Percentiles rank a stretch among this genome's conserved stretches.
Evolutionary conservation across 2,888 invertebrate genomes (phyloP).

Genomic region (Aethes cnicana): DNA sequence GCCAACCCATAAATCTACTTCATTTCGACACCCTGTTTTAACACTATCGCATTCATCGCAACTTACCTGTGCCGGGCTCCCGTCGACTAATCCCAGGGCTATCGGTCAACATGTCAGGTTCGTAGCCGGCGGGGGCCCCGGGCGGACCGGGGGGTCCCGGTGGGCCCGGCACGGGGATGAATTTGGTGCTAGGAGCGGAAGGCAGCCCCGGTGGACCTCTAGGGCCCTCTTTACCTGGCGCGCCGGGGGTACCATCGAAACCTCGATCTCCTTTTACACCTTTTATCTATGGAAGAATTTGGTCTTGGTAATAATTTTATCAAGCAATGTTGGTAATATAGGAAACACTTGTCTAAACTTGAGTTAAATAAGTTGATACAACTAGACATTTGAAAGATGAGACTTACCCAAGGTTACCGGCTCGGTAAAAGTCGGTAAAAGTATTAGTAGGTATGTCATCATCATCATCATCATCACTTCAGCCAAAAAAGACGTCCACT

Average conservation of each 20-base stretch:
- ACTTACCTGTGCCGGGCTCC: constrained; percentile 57
- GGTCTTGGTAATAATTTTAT: too few species aligned
- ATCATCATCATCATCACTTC: too few species aligned
- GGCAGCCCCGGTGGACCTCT: constrained; percentile 86
- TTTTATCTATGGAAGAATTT: constrained; percentile 64
- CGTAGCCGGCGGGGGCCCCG: constrained; percentile 50
- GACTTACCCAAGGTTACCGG: too few species aligned
- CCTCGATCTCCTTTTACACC: constrained; percentile 89
- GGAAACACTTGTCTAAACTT: too few species aligned
- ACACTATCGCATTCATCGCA: constrained; percentile 1
- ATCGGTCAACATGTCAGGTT: constrained; percentile 69
- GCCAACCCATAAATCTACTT: too few species aligned
- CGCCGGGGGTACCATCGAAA: constrained; percentile 82
- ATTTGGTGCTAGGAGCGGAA: constrained; percentile 80
- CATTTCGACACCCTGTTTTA: not conserved
- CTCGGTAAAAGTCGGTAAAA: too few species aligned
- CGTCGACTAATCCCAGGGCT: constrained; percentile 66
- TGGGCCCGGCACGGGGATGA: constrained; percentile 88
- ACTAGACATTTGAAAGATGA: too few species aligned
- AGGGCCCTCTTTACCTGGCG: constrained; percentile 74
- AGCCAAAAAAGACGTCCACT: too few species aligned
- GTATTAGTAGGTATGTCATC: too few species aligned
- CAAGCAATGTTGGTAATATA: too few species aligned
- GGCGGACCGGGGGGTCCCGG: constrained; percentile 88
- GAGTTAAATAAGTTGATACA: too few species aligned